Conservation (phyloP, 2,113 vertebrate species). For the Sarotherodon lohbergeri region DNA sequence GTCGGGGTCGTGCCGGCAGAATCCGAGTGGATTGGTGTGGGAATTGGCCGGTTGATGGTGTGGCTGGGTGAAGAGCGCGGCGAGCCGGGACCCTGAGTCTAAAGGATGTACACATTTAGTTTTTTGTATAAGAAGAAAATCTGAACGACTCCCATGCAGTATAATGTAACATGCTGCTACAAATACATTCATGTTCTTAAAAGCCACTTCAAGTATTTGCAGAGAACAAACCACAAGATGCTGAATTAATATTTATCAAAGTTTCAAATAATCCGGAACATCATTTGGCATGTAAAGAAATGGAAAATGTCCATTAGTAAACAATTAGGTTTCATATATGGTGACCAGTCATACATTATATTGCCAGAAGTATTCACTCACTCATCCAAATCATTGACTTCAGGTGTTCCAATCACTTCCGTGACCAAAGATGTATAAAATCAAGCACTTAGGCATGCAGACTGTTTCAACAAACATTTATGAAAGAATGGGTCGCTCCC, state of each 20-base stretch:
- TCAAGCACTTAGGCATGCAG: not conserved
- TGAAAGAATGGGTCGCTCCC: not conserved
- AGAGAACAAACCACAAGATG: conserved; percentile 7
- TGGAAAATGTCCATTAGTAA: not conserved
- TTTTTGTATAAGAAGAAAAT: not conserved
- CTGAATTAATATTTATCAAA: not conserved
- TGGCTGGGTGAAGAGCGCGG: conserved; percentile 95
- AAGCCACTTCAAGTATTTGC: not conserved
- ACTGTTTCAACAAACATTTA: not conserved
- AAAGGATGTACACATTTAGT: conserved; percentile 47
- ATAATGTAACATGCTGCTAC: conserved; percentile 22
- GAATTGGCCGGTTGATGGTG: conserved; percentile 88
- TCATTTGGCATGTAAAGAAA: not conserved
- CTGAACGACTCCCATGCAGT: not conserved
- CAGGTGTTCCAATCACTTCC: not conserved
- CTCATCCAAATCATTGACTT: not conserved
- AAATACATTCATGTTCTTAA: not conserved
- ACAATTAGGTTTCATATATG: not conserved
- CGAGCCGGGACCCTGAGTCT: conserved; percentile 93
- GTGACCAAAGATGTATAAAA: not conserved
- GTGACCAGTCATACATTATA: not conserved
- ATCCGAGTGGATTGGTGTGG: conserved; percentile 88
- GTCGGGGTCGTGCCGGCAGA: conserved; percentile 89
- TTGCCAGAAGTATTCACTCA: not conserved
- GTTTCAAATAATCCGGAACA: not conserved